These are phyloP conservation scores for Meloe dianella DNA, from an alignment of 2,888 invertebrate species.

Conservation along the genomic window DNA sequence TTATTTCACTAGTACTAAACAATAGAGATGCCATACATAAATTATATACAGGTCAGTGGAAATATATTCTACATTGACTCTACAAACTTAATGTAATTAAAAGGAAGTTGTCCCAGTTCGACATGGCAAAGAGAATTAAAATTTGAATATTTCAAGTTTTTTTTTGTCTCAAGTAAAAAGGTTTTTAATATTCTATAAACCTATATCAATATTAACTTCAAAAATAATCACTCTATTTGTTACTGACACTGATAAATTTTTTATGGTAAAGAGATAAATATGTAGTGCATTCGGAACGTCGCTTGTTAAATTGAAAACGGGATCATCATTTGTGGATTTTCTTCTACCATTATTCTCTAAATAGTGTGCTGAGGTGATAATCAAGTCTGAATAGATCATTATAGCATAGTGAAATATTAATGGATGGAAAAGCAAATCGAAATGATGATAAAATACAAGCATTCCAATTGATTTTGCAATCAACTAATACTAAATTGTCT, in stretches of 20 bases:
- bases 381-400: slow-evolving; percentile 1
- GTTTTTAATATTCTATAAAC: neutral
- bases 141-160: slow-evolving; percentile 16
- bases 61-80: slow-evolving; percentile 23
- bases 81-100: slow-evolving; percentile 29
- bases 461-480: slow-evolving; percentile 51
- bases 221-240: neutral
- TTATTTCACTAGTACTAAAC: slow-evolving; percentile 14
- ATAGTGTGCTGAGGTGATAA: neutral
- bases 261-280: neutral
- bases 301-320: neutral
- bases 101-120: slow-evolving; percentile 25
- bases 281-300: neutral
- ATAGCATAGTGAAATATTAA: slow-evolving; percentile 14
- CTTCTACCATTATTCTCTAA: neutral
- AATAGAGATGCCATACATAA: neutral
- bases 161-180: neutral
- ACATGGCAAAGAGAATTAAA: slow-evolving; percentile 20
- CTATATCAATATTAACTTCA: neutral
- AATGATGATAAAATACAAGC: slow-evolving; percentile 37
- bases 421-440: slow-evolving; percentile 20
- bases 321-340: slow-evolving; percentile 1
- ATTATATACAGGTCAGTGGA: slow-evolving; percentile 22
- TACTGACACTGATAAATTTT: neutral
- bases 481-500: slow-evolving; percentile 24